Conservation (phyloP, 23 tunicate genomes). For the Halocynthia roretzi region DNA sequence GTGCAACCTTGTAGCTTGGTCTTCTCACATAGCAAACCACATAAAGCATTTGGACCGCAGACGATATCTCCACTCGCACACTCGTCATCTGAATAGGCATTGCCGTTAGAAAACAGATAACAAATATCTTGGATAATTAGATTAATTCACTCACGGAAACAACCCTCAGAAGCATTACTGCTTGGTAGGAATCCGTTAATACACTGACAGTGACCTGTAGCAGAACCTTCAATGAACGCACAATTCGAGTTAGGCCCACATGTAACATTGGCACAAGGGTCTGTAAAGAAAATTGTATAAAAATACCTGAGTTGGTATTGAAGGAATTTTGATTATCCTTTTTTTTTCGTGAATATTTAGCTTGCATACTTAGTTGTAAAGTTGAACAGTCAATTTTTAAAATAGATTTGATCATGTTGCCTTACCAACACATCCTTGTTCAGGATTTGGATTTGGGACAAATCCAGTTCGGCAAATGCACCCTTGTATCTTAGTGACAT, state of each 20-base stretch:
- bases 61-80: neutral
- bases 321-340: too few relatives aligned
- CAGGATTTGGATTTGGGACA: neutral
- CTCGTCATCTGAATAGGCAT: neutral
- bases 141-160: neutral
- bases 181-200: neutral
- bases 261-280: neutral
- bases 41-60: neutral
- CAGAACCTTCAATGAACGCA: neutral
- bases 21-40: neutral
- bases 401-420: too few relatives aligned
- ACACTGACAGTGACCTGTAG: neutral
- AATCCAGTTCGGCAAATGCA: neutral
- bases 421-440: conserved; percentile 4
- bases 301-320: neutral
- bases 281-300: neutral
- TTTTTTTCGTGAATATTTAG: too few relatives aligned
- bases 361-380: neutral
- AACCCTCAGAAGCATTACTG: neutral
- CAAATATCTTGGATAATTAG: too few relatives aligned
- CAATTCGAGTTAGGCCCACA: neutral
- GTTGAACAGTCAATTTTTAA: neutral
- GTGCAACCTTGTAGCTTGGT: neutral
- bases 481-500: neutral
- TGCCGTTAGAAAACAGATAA: too few relatives aligned